Evolutionary conservation across 2,113 vertebrate species (phyloP), one percentile per base, ranked within the genome.

Genomic region (Lycaon pictus): DNA sequence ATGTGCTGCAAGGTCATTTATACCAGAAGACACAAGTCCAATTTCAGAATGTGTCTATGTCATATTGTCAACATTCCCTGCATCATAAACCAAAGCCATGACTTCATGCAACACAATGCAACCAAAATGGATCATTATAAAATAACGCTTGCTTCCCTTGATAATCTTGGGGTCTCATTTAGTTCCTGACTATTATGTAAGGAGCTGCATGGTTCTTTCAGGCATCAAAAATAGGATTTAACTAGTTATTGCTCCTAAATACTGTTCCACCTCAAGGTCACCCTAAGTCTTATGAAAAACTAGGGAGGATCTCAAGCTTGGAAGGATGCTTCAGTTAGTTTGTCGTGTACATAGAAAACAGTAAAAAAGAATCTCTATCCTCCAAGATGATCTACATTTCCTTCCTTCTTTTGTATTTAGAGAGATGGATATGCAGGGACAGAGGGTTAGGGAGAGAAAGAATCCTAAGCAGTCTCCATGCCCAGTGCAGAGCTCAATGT

Each of bases 1-100:
- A 80, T 58, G 35, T 43, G 51, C 81, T 69, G 10, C 97, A 98
- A 98, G 97, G 97, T 98, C 97, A 55, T 89, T 97, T 60, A 80
- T 27, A 88, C 12, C 17, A 77, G 88, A 88, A 95, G 79, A 92
- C 82, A 87, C 81, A 16, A 56, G 90, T 35, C 7, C 19, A 60
- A 53, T 97, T 74, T 82, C 67, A 83, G 55, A 97, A 43, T 4
- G 9, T 53, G 58, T 81, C 90, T 96, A 3, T 35, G 88, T 53
- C 48, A 56, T 83, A 48, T 29, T 35, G 4, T 43, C 60, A 80
- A 43, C 88, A 93, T 72, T 80, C 62, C 62, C 91, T 51, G 65
- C 23, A 79, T 84, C 79, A 84, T 80, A 91, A 96, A 74, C 29
- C 15, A 77, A 96, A 88, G 19, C 83, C 69, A 71, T 29, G 84